Percentiles rank a stretch among this genome's conserved stretches.
Conservation (phyloP, 2,888 invertebrate species). For the Diarsia mendica region DNA sequence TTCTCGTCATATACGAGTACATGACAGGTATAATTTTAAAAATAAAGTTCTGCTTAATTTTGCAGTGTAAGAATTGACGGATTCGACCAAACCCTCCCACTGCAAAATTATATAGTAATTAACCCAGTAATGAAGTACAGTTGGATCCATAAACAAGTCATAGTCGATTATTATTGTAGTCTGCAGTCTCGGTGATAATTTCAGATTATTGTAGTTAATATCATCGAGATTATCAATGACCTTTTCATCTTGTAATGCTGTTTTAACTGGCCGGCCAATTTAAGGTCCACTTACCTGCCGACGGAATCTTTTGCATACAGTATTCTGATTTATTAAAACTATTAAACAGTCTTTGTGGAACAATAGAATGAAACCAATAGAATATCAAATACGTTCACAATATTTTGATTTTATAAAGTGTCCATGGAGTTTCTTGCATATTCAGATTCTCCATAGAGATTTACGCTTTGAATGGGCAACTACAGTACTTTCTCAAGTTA, state of each 20-base stretch:
- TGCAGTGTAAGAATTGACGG: constrained; percentile 4
- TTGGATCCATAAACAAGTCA: background rate
- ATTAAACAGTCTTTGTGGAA: background rate
- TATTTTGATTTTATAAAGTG: too few species aligned
- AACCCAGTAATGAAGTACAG: constrained; percentile 25
- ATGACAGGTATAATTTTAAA: too few species aligned
- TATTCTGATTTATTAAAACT: background rate
- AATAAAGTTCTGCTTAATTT: background rate
- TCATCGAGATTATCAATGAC: constrained; percentile 12
- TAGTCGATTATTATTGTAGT: background rate
- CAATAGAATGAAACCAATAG: too few species aligned
- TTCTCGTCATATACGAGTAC: too few species aligned
- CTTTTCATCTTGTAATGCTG: background rate
- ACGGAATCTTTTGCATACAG: background rate
- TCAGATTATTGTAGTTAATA: constrained; percentile 14
- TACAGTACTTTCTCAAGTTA: too few species aligned
- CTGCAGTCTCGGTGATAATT: background rate
- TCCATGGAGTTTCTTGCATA: too few species aligned
- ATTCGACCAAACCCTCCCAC: background rate
- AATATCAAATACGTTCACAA: too few species aligned
- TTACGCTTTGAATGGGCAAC: too few species aligned
- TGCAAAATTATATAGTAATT: constrained; percentile 13
- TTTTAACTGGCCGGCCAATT: background rate
- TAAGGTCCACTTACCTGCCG: background rate
- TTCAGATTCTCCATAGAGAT: too few species aligned